Evolutionary conservation across 2,113 vertebrate species (phyloP).

Genomic region (Carettochelys insculpta): DNA sequence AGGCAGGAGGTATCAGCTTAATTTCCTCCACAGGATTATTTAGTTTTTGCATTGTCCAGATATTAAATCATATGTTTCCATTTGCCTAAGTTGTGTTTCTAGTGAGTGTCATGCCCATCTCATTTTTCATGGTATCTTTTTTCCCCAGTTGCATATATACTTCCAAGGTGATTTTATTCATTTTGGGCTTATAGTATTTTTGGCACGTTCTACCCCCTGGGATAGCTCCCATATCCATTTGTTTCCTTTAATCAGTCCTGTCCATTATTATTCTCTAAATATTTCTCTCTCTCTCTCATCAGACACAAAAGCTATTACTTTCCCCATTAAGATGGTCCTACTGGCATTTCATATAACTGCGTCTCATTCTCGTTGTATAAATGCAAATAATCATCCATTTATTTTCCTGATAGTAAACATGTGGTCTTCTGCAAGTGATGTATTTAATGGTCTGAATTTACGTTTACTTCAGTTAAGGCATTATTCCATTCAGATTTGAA

Average conservation of each 20-base stretch:
- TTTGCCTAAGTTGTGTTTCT: neutral
- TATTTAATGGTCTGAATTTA: neutral
- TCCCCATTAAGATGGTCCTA: neutral
- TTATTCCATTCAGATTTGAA: neutral
- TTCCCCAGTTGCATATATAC: neutral
- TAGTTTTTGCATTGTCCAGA: neutral
- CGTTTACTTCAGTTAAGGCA: neutral
- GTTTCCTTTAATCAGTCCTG: slow-evolving; percentile 13
- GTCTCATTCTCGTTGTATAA: neutral
- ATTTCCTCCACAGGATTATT: neutral
- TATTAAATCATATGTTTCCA: neutral
- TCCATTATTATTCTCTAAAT: slow-evolving; percentile 17
- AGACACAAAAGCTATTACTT: slow-evolving; percentile 23
- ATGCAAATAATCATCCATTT: slow-evolving; percentile 1
- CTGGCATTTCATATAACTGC: neutral
- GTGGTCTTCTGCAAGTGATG: neutral
- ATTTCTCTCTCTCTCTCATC: slow-evolving; percentile 9
- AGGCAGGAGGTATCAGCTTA: neutral
- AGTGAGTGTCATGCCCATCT: neutral
- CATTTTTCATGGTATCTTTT: neutral
- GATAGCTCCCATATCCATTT: neutral
- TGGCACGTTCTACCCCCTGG: neutral
- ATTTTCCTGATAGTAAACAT: neutral
- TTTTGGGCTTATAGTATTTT: neutral
- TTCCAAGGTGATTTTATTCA: slow-evolving; percentile 30